A percentile compares a stretch with the other conserved stretches of the same genome.
These are phyloP conservation scores for Chiloscyllium punctatum DNA, from an alignment of 2,797 vertebrate species.

Conservation along the genomic window DNA sequence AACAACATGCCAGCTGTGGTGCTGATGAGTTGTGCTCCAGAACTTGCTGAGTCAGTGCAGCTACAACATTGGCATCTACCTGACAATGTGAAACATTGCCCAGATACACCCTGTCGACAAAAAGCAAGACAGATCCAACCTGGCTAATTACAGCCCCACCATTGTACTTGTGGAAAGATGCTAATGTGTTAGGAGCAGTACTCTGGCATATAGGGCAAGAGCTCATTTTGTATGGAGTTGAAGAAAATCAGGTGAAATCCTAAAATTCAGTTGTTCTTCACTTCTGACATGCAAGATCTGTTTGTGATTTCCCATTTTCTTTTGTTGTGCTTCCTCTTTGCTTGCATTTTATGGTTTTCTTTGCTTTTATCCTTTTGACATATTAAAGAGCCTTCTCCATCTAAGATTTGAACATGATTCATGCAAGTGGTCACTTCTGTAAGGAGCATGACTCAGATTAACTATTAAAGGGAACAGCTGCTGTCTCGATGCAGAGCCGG, in stretches of 20 bases:
- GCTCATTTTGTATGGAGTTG: not conserved
- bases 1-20: no score
- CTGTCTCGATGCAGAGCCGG: not conserved
- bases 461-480: not conserved
- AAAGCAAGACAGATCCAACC: no score
- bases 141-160: no score
- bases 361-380: not conserved
- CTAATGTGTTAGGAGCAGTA: no score
- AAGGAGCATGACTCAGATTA: not conserved
- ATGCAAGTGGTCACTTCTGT: not conserved
- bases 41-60: no score
- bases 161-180: no score
- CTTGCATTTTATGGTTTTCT: not conserved
- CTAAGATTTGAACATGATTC: not conserved
- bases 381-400: not conserved
- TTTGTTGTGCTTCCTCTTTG: not conserved
- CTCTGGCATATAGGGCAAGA: not conserved
- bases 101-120: no score
- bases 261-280: not conserved
- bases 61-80: no score
- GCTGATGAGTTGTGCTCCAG: no score
- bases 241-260: not conserved
- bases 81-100: no score
- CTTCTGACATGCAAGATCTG: not conserved
- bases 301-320: not conserved